Evolutionary conservation across 2,113 vertebrate species (phyloP).

Genomic region (Salvator merianae): DNA sequence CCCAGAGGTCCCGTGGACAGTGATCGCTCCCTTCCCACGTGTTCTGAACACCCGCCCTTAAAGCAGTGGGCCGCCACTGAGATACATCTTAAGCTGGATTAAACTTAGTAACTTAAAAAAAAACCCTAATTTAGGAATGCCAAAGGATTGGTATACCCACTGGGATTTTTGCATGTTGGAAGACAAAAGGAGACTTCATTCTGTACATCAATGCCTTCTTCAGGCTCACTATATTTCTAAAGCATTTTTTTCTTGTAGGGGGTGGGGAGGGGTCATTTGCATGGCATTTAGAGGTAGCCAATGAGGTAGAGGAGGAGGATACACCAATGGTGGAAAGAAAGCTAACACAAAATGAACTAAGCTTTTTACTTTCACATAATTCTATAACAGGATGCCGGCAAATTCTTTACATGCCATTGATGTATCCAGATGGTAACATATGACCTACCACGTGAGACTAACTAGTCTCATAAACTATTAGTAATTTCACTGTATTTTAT

Average conservation of each 20-base stretch:
- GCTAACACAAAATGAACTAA: conserved; percentile 11
- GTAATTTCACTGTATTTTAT: conserved; percentile 33
- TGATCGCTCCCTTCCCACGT: no score
- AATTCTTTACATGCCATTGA: conserved; percentile 60
- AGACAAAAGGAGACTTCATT: not conserved
- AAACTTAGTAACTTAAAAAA: not conserved
- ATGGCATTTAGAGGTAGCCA: no score
- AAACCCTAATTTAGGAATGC: not conserved
- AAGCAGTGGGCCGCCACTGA: no score
- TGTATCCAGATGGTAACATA: conserved; percentile 55
- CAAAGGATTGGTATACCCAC: not conserved
- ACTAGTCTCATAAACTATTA: not conserved
- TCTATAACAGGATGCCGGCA: conserved; percentile 50
- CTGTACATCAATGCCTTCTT: no score
- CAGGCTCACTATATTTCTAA: not conserved
- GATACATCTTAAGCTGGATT: not conserved
- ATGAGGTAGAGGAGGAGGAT: not conserved
- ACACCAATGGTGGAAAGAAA: not conserved
- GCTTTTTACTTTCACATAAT: conserved; percentile 5
- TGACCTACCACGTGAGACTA: conserved; percentile 34
- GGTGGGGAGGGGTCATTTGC: not conserved
- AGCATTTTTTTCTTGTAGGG: not conserved
- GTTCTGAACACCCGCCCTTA: no score
- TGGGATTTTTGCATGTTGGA: not conserved
- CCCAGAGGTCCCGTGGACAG: no score